Base-by-base conservation (phyloP, 2,797 vertebrate species). In the Acomys russatus region DNA sequence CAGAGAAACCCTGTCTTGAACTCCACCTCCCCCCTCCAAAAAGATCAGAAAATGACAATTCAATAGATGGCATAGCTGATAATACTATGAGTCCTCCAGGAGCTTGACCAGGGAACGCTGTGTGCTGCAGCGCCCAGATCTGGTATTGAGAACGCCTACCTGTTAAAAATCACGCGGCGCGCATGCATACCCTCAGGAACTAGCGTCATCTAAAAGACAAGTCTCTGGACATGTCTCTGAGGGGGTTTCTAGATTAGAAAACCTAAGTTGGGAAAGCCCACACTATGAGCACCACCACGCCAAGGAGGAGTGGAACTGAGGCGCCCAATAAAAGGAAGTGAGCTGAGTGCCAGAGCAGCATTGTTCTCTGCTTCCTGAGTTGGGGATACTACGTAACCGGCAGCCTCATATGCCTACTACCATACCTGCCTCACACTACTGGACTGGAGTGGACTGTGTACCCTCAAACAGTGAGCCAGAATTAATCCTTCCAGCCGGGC, bases 401-500 rank as follows among this genome's bases (percentile, higher is more conserved):
- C 23, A 30, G 17, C 80, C 59, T 28, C 78, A 35, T 3, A 59
- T 20, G 23, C 22, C 35, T 38, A n/a, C n/a, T n/a, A 15, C 79
- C 23, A 6, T 30, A 25, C 23, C 59, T 83, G 14, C 86, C 17
- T 17, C n/a, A 30, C 70, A 9, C 8, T 1, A n/a, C 44, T 33
- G 15, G n/a, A 73, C 85, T 33, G n/a, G 20, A 18, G 20, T 73
- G 25, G 61, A 49, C 18, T 51, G 84, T 51, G 84, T 35, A 56
- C 7, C 66, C 11, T 71, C 49, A 71, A 54, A 70, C 30, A 23
- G 17, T 18, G 30, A 84, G 9, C 38, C 23, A 28, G 6, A 80
- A 35, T 30, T 30, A 0, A 5, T 38, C 25, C 12, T 1, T 25
- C 6, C 9, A n/a, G n/a, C n/a, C n/a, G n/a, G n/a, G n/a, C n/a